These are phyloP conservation scores for Nasonovia ribisnigri DNA, from an alignment of 2,888 invertebrate species.

Conservation along the genomic window DNA sequence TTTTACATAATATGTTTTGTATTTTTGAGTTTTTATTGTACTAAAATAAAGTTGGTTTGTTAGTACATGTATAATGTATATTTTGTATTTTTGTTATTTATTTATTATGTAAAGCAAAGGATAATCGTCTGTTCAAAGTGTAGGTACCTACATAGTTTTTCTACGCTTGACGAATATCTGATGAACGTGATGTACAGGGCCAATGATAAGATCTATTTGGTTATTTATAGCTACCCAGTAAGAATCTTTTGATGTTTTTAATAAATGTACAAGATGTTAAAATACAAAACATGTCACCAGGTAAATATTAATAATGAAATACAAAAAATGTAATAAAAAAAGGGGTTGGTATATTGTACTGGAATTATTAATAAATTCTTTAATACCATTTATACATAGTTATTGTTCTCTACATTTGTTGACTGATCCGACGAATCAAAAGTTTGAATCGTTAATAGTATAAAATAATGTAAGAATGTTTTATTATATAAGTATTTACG, in stretches of 20 bases:
- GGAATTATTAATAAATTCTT: conserved; percentile 40
- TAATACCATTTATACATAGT: conserved; percentile 27
- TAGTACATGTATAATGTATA: neutral
- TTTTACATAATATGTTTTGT: neutral
- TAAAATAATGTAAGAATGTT: neutral
- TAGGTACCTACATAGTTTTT: conserved; percentile 49
- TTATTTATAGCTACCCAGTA: conserved; percentile 60
- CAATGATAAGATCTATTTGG: conserved; percentile 59
- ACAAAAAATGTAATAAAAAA: conserved; percentile 34
- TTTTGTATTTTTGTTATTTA: conserved; percentile 47
- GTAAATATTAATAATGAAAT: conserved; percentile 58
- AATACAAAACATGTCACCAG: conserved; percentile 59
- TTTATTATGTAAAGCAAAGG: conserved; percentile 60
- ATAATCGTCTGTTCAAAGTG: conserved; percentile 56
- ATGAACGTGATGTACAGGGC: conserved; percentile 63
- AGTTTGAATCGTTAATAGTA: neutral
- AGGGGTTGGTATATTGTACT: conserved; percentile 41
- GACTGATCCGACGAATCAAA: conserved; percentile 30
- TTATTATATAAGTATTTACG: neutral
- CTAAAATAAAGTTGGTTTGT: neutral
- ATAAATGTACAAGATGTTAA: conserved; percentile 62
- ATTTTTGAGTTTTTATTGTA: neutral
- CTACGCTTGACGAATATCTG: conserved; percentile 52
- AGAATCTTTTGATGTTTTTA: conserved; percentile 62
- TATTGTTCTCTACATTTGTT: neutral